These are phyloP conservation scores for Todus mexicanus DNA, from an alignment of 2,797 vertebrate species.

Conservation along the genomic window DNA sequence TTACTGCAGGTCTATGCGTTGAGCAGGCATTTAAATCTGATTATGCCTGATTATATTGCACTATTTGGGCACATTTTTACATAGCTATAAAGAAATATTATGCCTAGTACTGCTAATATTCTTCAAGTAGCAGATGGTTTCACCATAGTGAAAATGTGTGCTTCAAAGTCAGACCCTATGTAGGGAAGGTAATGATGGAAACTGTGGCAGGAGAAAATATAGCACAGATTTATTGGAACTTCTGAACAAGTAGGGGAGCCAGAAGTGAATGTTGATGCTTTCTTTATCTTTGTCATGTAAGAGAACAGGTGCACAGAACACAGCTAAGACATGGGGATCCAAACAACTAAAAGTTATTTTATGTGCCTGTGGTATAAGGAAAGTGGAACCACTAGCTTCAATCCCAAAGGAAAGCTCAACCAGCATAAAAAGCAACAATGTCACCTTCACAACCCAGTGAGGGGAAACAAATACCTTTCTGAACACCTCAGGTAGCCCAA, in stretches of 20 bases:
- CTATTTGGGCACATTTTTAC: conserved; percentile 69
- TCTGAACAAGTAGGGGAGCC: conserved; percentile 2
- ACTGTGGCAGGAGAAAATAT: background rate
- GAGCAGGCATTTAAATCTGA: conserved; percentile 42
- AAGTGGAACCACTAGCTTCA: background rate
- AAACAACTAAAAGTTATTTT: background rate
- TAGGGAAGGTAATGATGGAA: conserved; percentile 34
- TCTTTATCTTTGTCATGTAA: background rate
- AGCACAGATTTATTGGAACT: background rate
- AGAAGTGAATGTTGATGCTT: background rate
- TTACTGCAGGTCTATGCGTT: background rate
- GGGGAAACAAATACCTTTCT: background rate
- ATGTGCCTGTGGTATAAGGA: background rate
- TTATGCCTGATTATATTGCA: conserved; percentile 42
- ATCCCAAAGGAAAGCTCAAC: background rate
- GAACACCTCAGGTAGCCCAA: background rate
- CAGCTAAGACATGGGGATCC: background rate
- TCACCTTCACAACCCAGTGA: background rate
- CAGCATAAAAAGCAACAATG: background rate
- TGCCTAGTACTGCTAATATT: conserved; percentile 55
- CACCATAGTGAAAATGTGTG: background rate
- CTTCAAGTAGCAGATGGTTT: conserved; percentile 65
- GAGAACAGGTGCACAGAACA: background rate
- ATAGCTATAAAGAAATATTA: conserved; percentile 47
- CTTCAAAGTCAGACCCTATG: conserved; percentile 52